A percentile compares a stretch with the other conserved stretches of the same genome.
phyloP scores from a whole-genome alignment of 2,888 invertebrate genomes.

The Xestobium rufovillosum region DNA sequence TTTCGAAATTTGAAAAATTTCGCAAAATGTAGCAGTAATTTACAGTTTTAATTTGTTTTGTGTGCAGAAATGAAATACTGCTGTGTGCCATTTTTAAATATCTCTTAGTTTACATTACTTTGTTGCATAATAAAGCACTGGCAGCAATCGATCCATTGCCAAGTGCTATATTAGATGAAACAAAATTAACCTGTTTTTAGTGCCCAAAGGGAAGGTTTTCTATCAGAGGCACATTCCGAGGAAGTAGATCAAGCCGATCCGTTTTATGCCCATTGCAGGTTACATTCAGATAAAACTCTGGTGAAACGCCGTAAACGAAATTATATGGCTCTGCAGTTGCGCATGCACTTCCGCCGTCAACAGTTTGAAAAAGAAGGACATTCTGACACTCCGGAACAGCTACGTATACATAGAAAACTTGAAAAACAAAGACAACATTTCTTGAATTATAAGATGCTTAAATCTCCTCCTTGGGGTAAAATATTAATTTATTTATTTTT shows the following conservation, averaged over 20 bases:
- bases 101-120: neutral
- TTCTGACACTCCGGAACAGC: constrained; percentile 58
- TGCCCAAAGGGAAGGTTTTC: constrained; percentile 86
- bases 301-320: constrained; percentile 74
- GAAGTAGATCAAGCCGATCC: constrained; percentile 92
- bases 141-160: too few relatives aligned
- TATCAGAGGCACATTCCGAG: constrained; percentile 87
- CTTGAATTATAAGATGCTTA: constrained; percentile 61
- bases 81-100: too few relatives aligned
- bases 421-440: constrained; percentile 81
- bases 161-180: too few relatives aligned
- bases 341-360: constrained; percentile 60
- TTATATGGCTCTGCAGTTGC: constrained; percentile 78
- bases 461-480: constrained; percentile 81
- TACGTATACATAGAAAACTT: constrained; percentile 72
- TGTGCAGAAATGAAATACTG: too few relatives aligned
- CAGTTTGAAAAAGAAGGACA: constrained; percentile 55
- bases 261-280: constrained; percentile 92
- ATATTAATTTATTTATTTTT: constrained; percentile 25
- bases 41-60: too few relatives aligned
- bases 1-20: too few relatives aligned
- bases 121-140: neutral
- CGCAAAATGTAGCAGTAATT: too few relatives aligned
- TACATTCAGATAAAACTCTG: constrained; percentile 87
- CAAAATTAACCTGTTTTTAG: too few relatives aligned